These are phyloP conservation scores for Sebastes goodei DNA, from an alignment of 2,797 vertebrate genomes.

Conservation along the genomic window DNA sequence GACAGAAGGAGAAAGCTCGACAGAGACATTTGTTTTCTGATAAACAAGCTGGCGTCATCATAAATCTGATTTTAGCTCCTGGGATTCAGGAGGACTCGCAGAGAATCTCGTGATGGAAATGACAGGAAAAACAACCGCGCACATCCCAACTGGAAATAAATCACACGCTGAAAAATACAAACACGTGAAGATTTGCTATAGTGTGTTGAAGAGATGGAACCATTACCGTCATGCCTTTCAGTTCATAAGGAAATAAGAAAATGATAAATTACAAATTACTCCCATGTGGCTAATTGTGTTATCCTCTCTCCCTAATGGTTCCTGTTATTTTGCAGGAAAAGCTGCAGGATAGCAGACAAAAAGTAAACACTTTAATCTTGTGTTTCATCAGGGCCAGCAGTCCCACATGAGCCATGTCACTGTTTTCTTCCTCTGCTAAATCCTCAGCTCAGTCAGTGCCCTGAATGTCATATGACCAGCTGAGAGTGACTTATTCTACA, in stretches of 20 bases:
- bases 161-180: neutral
- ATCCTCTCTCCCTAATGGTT: neutral
- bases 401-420: slow-evolving; percentile 38
- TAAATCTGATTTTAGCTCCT: slow-evolving; percentile 67
- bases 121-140: slow-evolving; percentile 45
- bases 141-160: slow-evolving; percentile 23
- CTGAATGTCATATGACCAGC: slow-evolving; percentile 52
- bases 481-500: slow-evolving; percentile 39
- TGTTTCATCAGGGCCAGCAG: slow-evolving; percentile 27
- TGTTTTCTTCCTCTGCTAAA: slow-evolving; percentile 39
- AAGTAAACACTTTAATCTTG: neutral
- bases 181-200: neutral
- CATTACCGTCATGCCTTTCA: neutral
- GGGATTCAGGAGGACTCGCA: slow-evolving; percentile 55
- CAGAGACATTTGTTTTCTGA: slow-evolving; percentile 65
- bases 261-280: neutral
- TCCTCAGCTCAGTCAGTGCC: slow-evolving; percentile 23
- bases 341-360: neutral
- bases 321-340: neutral
- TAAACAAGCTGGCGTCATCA: slow-evolving; percentile 60
- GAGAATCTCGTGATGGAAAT: slow-evolving; percentile 63
- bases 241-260: neutral
- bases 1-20: neutral
- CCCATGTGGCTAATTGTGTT: neutral
- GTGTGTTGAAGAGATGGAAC: neutral